phyloP scores from a whole-genome alignment of 2,797 vertebrate genomes.

The Sebastes hubbsi region DNA sequence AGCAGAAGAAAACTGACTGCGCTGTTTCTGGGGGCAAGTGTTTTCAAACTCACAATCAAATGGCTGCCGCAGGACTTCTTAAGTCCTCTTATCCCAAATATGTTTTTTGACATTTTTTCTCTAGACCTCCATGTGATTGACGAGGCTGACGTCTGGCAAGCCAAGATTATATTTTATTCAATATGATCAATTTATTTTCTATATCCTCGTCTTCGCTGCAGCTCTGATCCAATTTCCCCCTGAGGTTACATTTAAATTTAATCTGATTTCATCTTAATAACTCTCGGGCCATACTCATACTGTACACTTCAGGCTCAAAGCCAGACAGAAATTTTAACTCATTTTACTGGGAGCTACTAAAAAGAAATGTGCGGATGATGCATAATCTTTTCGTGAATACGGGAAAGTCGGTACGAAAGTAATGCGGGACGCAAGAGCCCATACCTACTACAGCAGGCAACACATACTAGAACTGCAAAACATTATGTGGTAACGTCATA shows the following conservation, averaged over 20 bases:
- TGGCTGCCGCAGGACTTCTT: background rate
- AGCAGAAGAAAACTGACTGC: background rate
- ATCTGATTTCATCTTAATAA: slow-evolving; percentile 56
- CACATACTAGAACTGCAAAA: no score
- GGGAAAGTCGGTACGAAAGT: no score
- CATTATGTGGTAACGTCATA: fast-evolving
- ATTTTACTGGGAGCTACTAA: slow-evolving; percentile 1
- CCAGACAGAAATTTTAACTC: slow-evolving; percentile 13
- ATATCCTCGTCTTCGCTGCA: background rate
- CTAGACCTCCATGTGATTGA: slow-evolving; percentile 15
- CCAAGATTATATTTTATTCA: slow-evolving; percentile 45
- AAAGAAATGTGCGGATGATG: slow-evolving; percentile 6
- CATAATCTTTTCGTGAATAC: slow-evolving; percentile 5
- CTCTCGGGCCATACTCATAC: slow-evolving; percentile 7
- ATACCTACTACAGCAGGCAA: no score
- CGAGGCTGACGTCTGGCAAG: slow-evolving; percentile 24
- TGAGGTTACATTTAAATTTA: slow-evolving; percentile 46
- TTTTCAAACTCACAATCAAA: slow-evolving; percentile 20
- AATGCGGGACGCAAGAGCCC: no score
- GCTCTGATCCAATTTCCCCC: slow-evolving; percentile 43
- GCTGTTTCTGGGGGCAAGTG: background rate
- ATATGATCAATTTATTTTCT: slow-evolving; percentile 53
- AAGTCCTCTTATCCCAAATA: background rate
- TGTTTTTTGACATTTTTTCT: background rate
- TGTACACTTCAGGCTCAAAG: slow-evolving; percentile 10